phyloP scores from a whole-genome alignment of 2,888 invertebrate species.

The Embidobia sp. region DNA sequence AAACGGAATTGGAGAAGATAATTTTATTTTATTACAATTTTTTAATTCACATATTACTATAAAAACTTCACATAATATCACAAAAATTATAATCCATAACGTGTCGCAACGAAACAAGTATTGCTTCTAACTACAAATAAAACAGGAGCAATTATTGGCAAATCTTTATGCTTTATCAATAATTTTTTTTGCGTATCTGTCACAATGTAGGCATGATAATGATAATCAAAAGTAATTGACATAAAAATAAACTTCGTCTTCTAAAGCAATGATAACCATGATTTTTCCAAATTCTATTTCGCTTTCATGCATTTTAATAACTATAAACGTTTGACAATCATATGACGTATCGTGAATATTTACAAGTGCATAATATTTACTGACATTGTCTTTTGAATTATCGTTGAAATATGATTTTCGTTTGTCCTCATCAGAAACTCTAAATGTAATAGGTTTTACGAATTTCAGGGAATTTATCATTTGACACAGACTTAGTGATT shows the following conservation, averaged over 20 bases:
- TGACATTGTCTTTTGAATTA: not conserved
- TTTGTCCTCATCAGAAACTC: not conserved
- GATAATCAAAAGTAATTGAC: slow-evolving; percentile 7
- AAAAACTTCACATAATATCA: too few relatives aligned
- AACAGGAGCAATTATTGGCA: too few relatives aligned
- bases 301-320: slow-evolving; percentile 18
- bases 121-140: too few relatives aligned
- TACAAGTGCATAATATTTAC: slow-evolving; percentile 11
- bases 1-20: too few relatives aligned
- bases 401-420: not conserved
- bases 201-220: slow-evolving; percentile 19
- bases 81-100: too few relatives aligned
- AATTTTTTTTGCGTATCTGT: not conserved
- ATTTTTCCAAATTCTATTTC: slow-evolving; percentile 19
- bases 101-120: too few relatives aligned
- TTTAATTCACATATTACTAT: too few relatives aligned
- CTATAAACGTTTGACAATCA: slow-evolving; percentile 5
- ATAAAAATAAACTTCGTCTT: slow-evolving; percentile 14
- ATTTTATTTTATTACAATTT: too few relatives aligned
- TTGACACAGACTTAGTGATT: slow-evolving; percentile 22
- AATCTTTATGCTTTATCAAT: too few relatives aligned
- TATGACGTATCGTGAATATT: slow-evolving; percentile 2
- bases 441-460: not conserved
- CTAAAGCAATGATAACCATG: not conserved
- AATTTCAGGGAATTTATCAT: slow-evolving; percentile 3